Base-by-base conservation (phyloP, 2,888 invertebrate genomes). In the Carcina quercana region DNA sequence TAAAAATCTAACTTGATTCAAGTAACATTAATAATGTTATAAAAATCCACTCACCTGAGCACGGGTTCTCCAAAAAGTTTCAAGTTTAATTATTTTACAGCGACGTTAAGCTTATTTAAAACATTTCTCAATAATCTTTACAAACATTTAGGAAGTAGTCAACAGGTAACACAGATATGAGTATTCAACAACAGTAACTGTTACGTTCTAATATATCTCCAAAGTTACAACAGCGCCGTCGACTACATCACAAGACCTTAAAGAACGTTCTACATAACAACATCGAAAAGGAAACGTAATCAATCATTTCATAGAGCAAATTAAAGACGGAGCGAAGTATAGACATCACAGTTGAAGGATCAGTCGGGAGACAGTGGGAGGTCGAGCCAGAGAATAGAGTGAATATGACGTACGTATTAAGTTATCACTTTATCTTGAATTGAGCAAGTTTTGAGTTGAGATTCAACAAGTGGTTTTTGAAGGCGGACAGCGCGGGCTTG, bases 121-220 rank as follows among this genome's bases (percentile, higher is more conserved):
- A 13, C 30, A 22, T n/a, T n/a, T n/a, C n/a, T n/a, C n/a, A n/a
- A n/a, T n/a, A n/a, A n/a, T n/a, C n/a, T n/a, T 59, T 72, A 69
- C 57, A 67, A 64, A 69, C 54, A 64, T 51, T 55, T 64, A 72
- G 68, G 71, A 62, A 74, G 67, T 76, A 80, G 74, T 76, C 68
- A 82, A 82, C 80, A 79, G 73, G 66, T 82, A 82, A 80, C 79
- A 80, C 78, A 78, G 79, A 71, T 76, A 64, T 55, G 70, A 78
- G 75, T 75, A 64, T 68, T 63, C 46, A 74, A 75, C 72, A 80
- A 79, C 72, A 75, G 76, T 70, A n/a, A 13, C n/a, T n/a, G n/a
- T n/a, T n/a, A n/a, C n/a, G n/a, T n/a, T 62, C 34, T 53, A 73
- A 79, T 74, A 80, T 68, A 72, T 74, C 61, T 74, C 64, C 68